Percentiles rank a stretch among this genome's conserved stretches.
Conservation (phyloP, 2,888 invertebrate species). For the Gastrophysa polygoni region DNA sequence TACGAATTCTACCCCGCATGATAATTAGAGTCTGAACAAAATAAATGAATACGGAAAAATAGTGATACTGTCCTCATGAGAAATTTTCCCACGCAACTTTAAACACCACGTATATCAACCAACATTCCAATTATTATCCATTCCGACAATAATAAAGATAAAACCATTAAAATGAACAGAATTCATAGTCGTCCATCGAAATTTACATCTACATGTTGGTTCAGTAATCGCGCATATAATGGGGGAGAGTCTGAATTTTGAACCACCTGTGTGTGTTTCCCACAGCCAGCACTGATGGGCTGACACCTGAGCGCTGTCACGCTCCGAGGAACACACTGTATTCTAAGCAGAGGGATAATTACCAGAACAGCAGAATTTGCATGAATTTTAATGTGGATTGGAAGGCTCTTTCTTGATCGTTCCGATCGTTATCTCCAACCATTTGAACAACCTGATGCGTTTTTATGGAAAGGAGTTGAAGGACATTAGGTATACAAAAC, state of each 20-base stretch:
- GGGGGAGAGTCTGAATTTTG: constrained; percentile 23
- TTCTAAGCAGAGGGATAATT: constrained; percentile 20
- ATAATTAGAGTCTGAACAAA: too few species aligned
- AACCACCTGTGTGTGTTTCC: constrained; percentile 41
- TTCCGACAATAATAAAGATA: constrained; percentile 29
- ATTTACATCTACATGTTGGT: constrained; percentile 21
- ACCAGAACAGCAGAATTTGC: constrained; percentile 12
- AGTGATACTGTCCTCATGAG: not conserved
- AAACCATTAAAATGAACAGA: constrained; percentile 26
- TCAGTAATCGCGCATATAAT: constrained; percentile 10
- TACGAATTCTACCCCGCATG: too few species aligned
- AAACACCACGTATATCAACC: constrained; percentile 19
- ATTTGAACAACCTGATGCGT: not conserved
- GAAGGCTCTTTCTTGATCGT: constrained; percentile 9
- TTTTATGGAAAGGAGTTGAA: not conserved
- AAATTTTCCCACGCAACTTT: constrained; percentile 23
- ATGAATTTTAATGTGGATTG: constrained; percentile 11
- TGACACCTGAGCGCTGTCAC: constrained; percentile 30
- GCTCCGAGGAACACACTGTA: constrained; percentile 26
- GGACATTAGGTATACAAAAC: not conserved
- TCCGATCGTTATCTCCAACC: not conserved
- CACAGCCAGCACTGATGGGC: constrained; percentile 26
- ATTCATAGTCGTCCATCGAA: constrained; percentile 20
- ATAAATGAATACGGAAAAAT: too few species aligned
- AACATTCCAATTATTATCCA: constrained; percentile 22